Evolutionary conservation across 1,140 invertebrate genomes (phyloP).

Genomic region (Carcinoscorpius rotundicauda): DNA sequence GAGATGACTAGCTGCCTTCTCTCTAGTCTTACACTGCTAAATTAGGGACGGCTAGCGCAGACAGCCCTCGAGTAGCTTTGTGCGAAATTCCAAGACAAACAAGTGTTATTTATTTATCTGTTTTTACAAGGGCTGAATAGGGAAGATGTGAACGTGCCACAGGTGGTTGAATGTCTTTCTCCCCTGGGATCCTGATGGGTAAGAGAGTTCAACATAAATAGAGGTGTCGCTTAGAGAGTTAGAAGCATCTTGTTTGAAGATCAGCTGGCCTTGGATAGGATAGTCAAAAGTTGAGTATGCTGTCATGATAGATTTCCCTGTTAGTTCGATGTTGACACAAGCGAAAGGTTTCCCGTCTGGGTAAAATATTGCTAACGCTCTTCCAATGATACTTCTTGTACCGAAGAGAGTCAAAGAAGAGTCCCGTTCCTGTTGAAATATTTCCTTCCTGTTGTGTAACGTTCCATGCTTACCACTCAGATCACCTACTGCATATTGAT

Average conservation of each 20-base stretch:
- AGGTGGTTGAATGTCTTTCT: slow-evolving; percentile 47
- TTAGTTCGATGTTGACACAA: slow-evolving; percentile 37
- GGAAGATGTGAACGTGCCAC: slow-evolving; percentile 47
- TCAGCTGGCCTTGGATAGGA: slow-evolving; percentile 73
- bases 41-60: no score
- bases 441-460: slow-evolving; percentile 17
- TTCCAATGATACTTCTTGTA: slow-evolving; percentile 55
- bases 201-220: slow-evolving; percentile 30
- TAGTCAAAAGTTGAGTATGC: slow-evolving; percentile 46
- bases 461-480: slow-evolving; percentile 64
- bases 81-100: no score
- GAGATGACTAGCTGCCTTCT: no score
- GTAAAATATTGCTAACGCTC: slow-evolving; percentile 61
- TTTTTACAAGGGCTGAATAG: slow-evolving; percentile 29
- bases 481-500: slow-evolving; percentile 77
- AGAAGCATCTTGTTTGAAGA: slow-evolving; percentile 64
- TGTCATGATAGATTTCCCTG: slow-evolving; percentile 20
- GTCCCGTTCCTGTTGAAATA: slow-evolving; percentile 6
- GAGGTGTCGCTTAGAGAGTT: slow-evolving; percentile 67
- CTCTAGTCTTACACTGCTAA: no score
- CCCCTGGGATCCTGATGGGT: slow-evolving; percentile 35
- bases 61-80: no score
- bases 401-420: slow-evolving; percentile 61
- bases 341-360: slow-evolving; percentile 31
- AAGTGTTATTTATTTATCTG: no score